These are phyloP conservation scores for Coecobrya sp. DNA, from an alignment of 2,888 invertebrate genomes.

Conservation along the genomic window DNA sequence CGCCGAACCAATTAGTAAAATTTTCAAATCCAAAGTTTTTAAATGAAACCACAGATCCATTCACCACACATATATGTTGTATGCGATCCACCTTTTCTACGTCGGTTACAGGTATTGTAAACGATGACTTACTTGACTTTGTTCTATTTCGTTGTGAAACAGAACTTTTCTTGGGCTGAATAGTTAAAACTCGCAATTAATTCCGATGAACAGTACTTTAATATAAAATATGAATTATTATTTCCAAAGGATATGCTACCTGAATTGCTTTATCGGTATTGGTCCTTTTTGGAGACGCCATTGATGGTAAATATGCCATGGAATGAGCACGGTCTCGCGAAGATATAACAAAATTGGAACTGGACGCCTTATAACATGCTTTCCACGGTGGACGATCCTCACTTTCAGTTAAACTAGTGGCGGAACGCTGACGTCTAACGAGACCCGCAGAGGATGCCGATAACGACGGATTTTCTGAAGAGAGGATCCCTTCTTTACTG, in stretches of 20 bases:
- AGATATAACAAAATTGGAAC: not conserved
- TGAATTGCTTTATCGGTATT: not conserved
- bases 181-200: not conserved
- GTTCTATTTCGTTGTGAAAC: not conserved
- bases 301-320: not conserved
- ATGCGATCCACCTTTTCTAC: slow-evolving; percentile 48
- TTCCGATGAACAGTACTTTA: no score
- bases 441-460: not conserved
- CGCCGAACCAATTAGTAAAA: slow-evolving; percentile 84
- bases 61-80: slow-evolving; percentile 79
- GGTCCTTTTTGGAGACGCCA: slow-evolving; percentile 11
- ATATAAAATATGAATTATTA: no score
- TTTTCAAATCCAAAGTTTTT: slow-evolving; percentile 81
- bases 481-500: slow-evolving; percentile 25
- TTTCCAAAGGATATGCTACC: no score
- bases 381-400: slow-evolving; percentile 5
- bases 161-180: not conserved
- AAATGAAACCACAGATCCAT: slow-evolving; percentile 78
- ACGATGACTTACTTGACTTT: not conserved
- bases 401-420: not conserved
- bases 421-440: not conserved
- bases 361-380: not conserved
- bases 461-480: not conserved
- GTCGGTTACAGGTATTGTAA: not conserved
- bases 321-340: not conserved